A percentile compares a stretch with the other conserved stretches of the same genome.
phyloP scores from a whole-genome alignment of 2,888 invertebrate genomes.

The Caenorhabditis angaria region DNA sequence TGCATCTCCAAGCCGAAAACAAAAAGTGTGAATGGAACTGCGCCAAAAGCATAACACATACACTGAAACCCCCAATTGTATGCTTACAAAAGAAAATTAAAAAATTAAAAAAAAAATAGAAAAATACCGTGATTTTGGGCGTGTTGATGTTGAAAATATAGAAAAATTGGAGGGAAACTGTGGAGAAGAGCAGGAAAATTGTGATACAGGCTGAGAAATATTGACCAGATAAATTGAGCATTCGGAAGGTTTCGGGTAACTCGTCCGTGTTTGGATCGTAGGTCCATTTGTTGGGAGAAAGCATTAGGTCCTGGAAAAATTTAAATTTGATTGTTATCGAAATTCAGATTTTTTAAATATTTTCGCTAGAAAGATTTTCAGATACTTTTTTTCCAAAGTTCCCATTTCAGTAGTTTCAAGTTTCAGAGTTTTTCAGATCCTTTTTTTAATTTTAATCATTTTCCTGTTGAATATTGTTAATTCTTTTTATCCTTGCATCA shows the following conservation, averaged over 20 bases:
- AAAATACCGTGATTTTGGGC: slow-evolving; percentile 61
- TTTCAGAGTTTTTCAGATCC: no score
- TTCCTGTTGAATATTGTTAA: no score
- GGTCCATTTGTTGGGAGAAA: slow-evolving; percentile 68
- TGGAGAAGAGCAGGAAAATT: slow-evolving; percentile 55
- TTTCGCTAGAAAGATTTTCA: no score
- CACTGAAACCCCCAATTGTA: slow-evolving; percentile 60
- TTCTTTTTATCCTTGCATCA: no score
- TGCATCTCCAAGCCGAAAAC: slow-evolving; percentile 71
- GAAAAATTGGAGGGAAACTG: slow-evolving; percentile 59
- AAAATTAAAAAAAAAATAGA: no score
- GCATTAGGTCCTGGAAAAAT: slow-evolving; percentile 53
- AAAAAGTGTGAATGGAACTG: slow-evolving; percentile 66
- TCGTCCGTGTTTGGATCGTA: slow-evolving; percentile 48
- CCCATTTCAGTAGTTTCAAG: no score
- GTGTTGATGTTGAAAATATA: slow-evolving; percentile 58
- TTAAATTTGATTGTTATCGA: background rate
- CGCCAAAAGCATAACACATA: slow-evolving; percentile 66
- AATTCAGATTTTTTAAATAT: background rate
- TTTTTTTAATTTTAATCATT: no score
- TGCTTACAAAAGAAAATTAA: background rate
- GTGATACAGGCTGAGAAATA: slow-evolving; percentile 57
- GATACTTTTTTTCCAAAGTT: no score
- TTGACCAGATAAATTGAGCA: slow-evolving; percentile 63
- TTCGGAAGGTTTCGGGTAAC: slow-evolving; percentile 61